Percentiles rank a stretch among this genome's conserved stretches.
phyloP scores from a whole-genome alignment of 2,113 vertebrate species.

The Strix aluco region DNA sequence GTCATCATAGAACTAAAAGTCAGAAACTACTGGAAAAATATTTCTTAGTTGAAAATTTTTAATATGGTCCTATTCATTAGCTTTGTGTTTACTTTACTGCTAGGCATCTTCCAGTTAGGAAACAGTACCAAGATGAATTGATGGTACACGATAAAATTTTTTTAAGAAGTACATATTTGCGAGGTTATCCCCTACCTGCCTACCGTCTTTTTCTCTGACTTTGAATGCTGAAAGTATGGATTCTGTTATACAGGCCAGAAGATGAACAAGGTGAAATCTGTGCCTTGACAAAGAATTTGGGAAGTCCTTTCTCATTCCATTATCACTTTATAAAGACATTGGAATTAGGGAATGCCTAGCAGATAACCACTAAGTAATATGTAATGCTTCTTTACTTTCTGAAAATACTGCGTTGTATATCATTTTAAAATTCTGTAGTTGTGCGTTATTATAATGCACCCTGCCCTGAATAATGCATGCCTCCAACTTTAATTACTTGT shows the following conservation, averaged over 20 bases:
- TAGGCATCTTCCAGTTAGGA: background rate
- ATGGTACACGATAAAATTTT: background rate
- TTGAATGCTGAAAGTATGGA: background rate
- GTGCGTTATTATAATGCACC: conserved; percentile 33
- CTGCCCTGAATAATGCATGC: conserved; percentile 69
- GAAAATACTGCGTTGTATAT: background rate
- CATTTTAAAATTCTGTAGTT: conserved; percentile 53
- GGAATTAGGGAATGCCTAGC: background rate
- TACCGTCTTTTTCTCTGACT: background rate
- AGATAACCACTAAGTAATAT: background rate
- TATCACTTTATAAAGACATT: background rate
- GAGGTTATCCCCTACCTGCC: background rate
- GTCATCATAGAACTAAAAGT: background rate
- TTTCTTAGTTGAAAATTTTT: background rate
- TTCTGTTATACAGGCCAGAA: background rate
- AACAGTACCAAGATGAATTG: background rate
- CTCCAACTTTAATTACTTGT: conserved; percentile 75
- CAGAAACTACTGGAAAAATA: background rate
- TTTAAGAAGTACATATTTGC: background rate
- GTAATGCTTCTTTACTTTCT: background rate
- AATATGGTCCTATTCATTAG: background rate
- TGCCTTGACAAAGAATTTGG: background rate
- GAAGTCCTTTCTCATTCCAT: background rate
- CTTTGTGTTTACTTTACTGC: background rate
- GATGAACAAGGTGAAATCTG: conserved; percentile 23